A percentile compares a stretch with the other conserved stretches of the same genome.
Evolutionary conservation across 2,113 vertebrate species (phyloP).

Genomic region (Dipodomys merriami): DNA sequence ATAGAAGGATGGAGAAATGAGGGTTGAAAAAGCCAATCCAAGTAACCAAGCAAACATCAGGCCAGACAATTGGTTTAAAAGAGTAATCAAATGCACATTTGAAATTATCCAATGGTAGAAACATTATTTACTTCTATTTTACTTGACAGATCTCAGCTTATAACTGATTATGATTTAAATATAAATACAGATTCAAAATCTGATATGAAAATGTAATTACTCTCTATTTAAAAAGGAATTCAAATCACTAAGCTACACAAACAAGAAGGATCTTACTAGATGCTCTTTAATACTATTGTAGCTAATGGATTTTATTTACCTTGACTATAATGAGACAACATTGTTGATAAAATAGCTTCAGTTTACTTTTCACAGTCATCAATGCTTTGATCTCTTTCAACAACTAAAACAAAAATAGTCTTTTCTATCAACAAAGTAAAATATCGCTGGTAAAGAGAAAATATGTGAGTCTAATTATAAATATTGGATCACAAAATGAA

Average conservation of each 20-base stretch:
- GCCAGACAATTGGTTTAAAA: neutral
- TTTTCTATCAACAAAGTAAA: conserved; percentile 43
- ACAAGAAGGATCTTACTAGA: neutral
- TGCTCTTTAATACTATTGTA: neutral
- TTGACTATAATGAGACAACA: neutral
- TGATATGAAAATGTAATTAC: neutral
- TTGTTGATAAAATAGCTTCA: conserved; percentile 4
- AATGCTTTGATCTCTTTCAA: neutral
- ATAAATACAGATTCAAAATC: neutral
- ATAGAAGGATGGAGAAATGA: neutral
- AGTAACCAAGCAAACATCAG: neutral
- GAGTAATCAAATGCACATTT: neutral
- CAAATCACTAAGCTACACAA: neutral
- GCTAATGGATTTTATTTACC: neutral
- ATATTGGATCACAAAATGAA: neutral
- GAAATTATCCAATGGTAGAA: conserved; percentile 16
- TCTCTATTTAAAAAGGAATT: neutral
- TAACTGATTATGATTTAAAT: conserved; percentile 13
- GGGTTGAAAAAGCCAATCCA: neutral
- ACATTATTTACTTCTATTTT: neutral
- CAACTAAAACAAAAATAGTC: conserved; percentile 6
- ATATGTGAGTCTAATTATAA: neutral
- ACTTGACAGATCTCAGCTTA: neutral
- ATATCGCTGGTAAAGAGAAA: neutral
- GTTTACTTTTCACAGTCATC: neutral